These are phyloP conservation scores for Erythrolamprus reginae DNA, from an alignment of 2,113 vertebrate genomes.

Conservation along the genomic window DNA sequence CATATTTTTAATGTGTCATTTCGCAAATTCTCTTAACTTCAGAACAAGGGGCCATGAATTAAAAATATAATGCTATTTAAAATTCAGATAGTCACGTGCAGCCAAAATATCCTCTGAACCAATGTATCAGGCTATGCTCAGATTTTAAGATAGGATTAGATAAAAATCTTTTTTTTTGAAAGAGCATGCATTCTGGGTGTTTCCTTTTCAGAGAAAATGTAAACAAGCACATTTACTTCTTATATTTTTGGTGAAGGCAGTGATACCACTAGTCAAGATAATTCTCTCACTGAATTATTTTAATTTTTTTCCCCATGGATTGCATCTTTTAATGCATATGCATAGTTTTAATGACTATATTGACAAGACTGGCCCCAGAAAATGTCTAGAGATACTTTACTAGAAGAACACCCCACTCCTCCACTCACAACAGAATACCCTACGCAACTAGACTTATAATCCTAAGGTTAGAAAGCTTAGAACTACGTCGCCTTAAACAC, in stretches of 20 bases:
- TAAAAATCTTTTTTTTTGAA: background rate
- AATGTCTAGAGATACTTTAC: too few species aligned
- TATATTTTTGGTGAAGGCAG: background rate
- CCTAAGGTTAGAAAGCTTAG: too few species aligned
- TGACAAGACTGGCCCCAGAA: too few species aligned
- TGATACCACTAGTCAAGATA: background rate
- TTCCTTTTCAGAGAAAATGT: background rate
- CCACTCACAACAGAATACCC: too few species aligned
- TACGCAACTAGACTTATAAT: too few species aligned
- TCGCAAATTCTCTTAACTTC: background rate
- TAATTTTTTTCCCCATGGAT: background rate
- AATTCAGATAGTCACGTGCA: background rate
- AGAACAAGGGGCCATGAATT: background rate
- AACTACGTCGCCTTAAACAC: too few species aligned
- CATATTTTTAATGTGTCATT: background rate
- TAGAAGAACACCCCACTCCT: too few species aligned
- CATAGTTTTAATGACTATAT: background rate
- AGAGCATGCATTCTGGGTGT: background rate
- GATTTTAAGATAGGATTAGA: background rate
- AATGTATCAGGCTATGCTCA: background rate
- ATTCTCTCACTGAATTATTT: background rate
- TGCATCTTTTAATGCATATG: background rate
- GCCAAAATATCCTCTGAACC: background rate
- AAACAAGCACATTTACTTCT: background rate
- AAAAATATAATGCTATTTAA: background rate